Base-by-base conservation (phyloP, 2,797 vertebrate genomes). In the Pagetopsis macropterus region DNA sequence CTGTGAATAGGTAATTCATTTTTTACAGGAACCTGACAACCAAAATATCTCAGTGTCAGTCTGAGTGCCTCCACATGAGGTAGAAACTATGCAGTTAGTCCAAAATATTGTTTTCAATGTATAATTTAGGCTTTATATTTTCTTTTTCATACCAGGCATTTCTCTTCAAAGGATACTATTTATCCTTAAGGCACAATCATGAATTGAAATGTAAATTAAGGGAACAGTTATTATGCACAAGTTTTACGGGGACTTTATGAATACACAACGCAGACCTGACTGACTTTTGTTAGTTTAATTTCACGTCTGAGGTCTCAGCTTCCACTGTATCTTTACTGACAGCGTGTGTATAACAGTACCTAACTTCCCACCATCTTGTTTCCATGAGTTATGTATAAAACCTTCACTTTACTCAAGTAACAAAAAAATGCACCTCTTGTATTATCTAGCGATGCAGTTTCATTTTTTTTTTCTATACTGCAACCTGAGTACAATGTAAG, bases 71-170 rank as follows among this genome's bases (percentile, higher is more conserved):
- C n/a, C 10, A 27, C 8, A 33, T 14, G 5, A 45, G 19, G 10
- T 17, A 17, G 37, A 67, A 68, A 59, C 14, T 31, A 27, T 52
- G 8, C n/a, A 31, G 23, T 59, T 55, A 6, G 19, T 23, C 10
- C 19, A 48, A 54, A 63, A 23, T 21, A 58, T 51, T 70, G 13
- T 63, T 43, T 49, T 58, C 10, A 58, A 12, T 31, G 6, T 64
- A 50, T 65, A 3, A 33, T 55, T 37, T 49, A 14, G 33, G 33
- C 33, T 37, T 37, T 31, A 19, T 15, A 56, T 43, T 48, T 49
- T 40, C 19, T 76, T 72, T 74, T 40, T 66, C 56, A 64, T 66
- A 70, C 16, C 51, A 13, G 0, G 1, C 19, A 23, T 51, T 64
- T 65, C n/a, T 68, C 43, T 78, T 55, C 23, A 66, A 62, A 74